Conservation (phyloP, 1,140 invertebrate genomes). For the Aporrectodea caliginosa region DNA sequence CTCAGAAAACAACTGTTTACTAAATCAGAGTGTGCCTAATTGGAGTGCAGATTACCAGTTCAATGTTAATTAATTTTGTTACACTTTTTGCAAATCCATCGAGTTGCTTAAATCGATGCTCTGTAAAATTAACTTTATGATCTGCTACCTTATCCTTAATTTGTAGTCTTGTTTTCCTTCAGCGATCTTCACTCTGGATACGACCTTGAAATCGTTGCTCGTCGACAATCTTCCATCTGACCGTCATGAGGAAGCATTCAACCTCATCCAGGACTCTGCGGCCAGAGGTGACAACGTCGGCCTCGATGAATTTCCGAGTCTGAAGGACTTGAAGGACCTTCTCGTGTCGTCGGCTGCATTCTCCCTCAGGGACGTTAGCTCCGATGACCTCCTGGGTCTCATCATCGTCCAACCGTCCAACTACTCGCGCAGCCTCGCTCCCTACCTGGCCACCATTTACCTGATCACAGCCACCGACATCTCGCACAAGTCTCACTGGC, state of each 20-base stretch:
- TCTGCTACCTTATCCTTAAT: no score
- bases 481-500: not conserved
- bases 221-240: not conserved
- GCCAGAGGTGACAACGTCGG: not conserved
- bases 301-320: not conserved
- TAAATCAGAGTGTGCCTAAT: no score
- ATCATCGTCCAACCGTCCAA: not conserved
- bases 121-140: no score
- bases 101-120: no score
- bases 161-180: no score
- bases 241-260: not conserved
- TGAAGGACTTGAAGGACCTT: not conserved
- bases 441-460: not conserved
- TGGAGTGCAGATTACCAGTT: no score
- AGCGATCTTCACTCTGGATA: not conserved
- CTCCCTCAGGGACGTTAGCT: not conserved
- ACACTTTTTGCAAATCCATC: no score
- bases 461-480: not conserved
- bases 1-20: no score
- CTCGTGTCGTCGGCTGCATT: not conserved
- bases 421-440: not conserved
- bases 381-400: not conserved
- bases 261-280: not conserved
- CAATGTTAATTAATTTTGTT: no score
- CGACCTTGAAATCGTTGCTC: not conserved